Evolutionary conservation across 2,888 invertebrate species (phyloP), one percentile per base, ranked within the genome.

Genomic region (Petrolisthes cinctipes): DNA sequence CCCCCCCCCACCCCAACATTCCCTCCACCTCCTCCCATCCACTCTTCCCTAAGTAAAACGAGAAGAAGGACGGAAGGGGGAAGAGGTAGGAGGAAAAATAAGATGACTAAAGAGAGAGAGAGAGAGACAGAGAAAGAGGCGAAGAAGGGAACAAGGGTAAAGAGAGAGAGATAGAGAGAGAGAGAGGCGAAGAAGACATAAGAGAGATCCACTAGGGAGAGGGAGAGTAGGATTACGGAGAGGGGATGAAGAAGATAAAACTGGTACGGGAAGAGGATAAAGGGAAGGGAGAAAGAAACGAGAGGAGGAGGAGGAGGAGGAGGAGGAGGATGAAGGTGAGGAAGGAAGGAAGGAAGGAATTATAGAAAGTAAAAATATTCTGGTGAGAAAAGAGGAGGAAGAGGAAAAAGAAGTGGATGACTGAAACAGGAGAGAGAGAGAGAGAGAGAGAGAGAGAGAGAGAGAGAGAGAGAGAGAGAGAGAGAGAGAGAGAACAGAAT

Each of bases 41-140:
- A 53, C n/a, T 54, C 81, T 37, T 51, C 80, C 57, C 80, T 20
- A 71, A 6, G 20, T 71, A n/a, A 71, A 71, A 71, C 20, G 71
- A 71, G n/a, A 17, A 71, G n/a, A 71, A 71, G n/a, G 6, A 14
- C 6, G 61, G 14, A 61, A 61, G 61, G 14, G 14, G 14, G 61
- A 14, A 61, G 61, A 14, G 6, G 61, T 9, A 61, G 61, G 17
- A 14, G 61, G 3, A 9, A 61, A 61, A 61, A 14, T 14, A 61
- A 61, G 11, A 61, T 14, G 3, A 61, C 61, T 9, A 14, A 17
- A 14, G 61, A 9, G 9, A 17, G n/a, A 71, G 71, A 79, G 17
- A 0, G n/a, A 71, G 71, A 79, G 17, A 0, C 51, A 79, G 17
- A 20, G 5, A 5, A 9, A 9, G 23, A 79, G 71, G 5, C 5